Conservation (phyloP, 1,140 invertebrate species). For the Platyscapa corneri region DNA sequence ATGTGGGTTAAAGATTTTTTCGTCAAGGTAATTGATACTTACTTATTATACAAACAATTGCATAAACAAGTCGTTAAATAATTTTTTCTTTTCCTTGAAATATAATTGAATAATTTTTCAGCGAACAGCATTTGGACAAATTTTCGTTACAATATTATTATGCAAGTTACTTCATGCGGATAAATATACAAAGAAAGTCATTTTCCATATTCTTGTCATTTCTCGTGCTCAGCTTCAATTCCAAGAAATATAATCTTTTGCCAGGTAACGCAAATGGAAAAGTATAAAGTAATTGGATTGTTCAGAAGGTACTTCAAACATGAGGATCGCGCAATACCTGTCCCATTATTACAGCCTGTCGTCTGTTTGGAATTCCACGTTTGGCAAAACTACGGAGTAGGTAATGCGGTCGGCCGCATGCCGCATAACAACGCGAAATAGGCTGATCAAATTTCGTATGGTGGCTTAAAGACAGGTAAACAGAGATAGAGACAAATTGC, state of each 20-base stretch:
- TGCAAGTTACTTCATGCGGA: neutral
- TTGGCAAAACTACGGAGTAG: conserved; percentile 41
- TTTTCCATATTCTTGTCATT: neutral
- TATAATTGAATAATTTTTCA: too few relatives aligned
- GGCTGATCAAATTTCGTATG: conserved; percentile 40
- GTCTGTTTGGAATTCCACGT: conserved; percentile 35
- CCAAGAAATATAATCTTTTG: conserved; percentile 8
- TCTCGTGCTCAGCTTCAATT: neutral
- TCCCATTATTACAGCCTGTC: conserved; percentile 22
- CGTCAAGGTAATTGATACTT: too few relatives aligned
- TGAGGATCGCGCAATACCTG: conserved; percentile 29
- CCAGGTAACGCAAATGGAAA: conserved; percentile 12
- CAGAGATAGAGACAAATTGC: too few relatives aligned
- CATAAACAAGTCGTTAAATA: too few relatives aligned
- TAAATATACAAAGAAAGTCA: neutral
- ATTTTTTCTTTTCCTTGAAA: neutral
- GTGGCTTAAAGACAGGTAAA: neutral
- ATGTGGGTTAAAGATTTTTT: too few relatives aligned
- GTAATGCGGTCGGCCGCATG: conserved; percentile 36
- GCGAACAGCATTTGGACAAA: neutral
- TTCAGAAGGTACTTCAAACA: neutral
- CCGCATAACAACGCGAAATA: conserved; percentile 26
- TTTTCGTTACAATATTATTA: neutral
- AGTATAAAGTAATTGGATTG: conserved; percentile 33
- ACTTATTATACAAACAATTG: too few relatives aligned